Evolutionary conservation across 2,888 invertebrate genomes (phyloP).

Genomic region (Phorcus lineatus): DNA sequence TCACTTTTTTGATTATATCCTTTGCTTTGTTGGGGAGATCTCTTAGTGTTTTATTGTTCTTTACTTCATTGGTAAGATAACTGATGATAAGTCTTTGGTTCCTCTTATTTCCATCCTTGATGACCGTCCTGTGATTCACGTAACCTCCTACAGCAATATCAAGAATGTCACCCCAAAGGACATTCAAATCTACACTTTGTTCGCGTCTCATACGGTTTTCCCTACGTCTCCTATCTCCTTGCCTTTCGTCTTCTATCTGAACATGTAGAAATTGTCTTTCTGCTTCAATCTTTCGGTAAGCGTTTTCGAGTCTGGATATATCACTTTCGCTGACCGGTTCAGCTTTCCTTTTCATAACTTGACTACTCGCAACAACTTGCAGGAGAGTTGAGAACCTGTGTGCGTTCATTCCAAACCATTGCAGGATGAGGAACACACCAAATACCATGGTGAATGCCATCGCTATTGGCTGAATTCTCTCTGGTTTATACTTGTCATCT

Average conservation of each 20-base stretch:
- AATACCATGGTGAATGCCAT: conserved; percentile 98
- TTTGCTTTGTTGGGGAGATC: no score
- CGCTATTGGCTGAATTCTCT: conserved; percentile 78
- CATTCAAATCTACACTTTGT: neutral
- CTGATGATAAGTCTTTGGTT: no score
- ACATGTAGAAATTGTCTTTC: no score
- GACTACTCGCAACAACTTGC: conserved; percentile 94
- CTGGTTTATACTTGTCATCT: conserved; percentile 37
- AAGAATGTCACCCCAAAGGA: no score
- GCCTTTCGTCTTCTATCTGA: neutral
- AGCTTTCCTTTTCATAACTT: conserved; percentile 22
- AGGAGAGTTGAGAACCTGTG: conserved; percentile 97
- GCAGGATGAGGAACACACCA: conserved; percentile 94
- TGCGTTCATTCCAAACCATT: conserved; percentile 98
- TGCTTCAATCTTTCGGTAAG: no score
- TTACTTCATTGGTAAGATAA: no score
- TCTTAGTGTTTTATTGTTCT: no score
- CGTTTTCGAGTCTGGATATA: no score
- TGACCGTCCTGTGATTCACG: no score
- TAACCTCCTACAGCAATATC: no score
- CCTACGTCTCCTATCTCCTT: neutral
- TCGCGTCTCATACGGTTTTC: neutral
- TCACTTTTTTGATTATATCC: no score
- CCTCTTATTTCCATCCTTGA: no score
- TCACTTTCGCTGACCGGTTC: neutral